Evolutionary conservation across 1,140 invertebrate species (phyloP).

Genomic region (Solenopsis fugax): DNA sequence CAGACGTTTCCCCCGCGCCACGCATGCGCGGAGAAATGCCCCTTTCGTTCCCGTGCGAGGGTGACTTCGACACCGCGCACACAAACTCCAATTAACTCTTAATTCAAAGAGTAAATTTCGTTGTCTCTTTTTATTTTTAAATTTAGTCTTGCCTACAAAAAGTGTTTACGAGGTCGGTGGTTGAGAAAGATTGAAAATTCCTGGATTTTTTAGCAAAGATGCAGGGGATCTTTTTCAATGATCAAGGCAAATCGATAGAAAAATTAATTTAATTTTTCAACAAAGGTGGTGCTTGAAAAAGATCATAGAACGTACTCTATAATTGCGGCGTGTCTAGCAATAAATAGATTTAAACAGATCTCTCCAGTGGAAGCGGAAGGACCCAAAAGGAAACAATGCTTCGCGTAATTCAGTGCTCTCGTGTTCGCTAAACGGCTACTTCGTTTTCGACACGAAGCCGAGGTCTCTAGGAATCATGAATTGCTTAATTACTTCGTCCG

Average conservation of each 20-base stretch:
- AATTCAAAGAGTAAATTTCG: no score
- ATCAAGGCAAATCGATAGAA: conserved; percentile 35
- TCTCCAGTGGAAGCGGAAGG: background rate
- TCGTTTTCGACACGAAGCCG: conserved; percentile 85
- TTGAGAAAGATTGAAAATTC: background rate
- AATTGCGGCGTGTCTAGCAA: conserved; percentile 25
- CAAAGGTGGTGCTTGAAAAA: background rate
- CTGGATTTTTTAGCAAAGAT: background rate
- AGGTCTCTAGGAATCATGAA: conserved; percentile 96
- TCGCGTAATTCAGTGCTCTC: background rate
- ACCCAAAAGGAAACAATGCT: conserved; percentile 4
- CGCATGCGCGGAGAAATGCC: conserved; percentile 12
- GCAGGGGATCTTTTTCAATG: background rate
- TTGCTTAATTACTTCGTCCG: conserved; percentile 93
- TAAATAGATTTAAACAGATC: conserved; percentile 71
- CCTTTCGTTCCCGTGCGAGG: background rate
- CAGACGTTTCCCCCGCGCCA: background rate
- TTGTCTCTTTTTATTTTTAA: background rate
- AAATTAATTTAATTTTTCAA: conserved; percentile 66
- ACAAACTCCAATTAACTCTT: no score
- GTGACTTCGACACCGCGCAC: no score
- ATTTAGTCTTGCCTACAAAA: background rate
- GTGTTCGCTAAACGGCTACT: conserved; percentile 32
- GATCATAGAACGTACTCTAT: background rate
- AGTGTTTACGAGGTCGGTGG: background rate